Percentiles rank a stretch among this genome's conserved stretches.
Conservation (phyloP, 2,888 invertebrate species). For the Heliconius ismenius region DNA sequence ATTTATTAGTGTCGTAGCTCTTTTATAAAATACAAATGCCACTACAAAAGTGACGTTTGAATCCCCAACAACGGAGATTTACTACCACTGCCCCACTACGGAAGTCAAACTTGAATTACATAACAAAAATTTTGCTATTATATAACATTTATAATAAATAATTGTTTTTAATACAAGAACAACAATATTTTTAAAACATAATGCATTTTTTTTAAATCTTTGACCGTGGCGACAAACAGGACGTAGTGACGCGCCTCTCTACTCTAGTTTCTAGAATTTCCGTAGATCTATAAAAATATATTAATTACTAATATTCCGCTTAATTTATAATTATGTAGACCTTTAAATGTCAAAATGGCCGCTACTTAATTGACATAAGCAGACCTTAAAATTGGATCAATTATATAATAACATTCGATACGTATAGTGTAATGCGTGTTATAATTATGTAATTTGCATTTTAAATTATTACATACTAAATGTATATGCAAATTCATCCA, state of each 20-base stretch:
- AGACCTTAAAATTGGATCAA: slow-evolving; percentile 11
- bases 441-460: slow-evolving; percentile 8
- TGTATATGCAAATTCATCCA: too few species aligned
- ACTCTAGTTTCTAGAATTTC: slow-evolving; percentile 1
- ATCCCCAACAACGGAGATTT: neutral
- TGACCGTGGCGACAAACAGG: neutral
- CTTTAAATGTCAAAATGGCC: slow-evolving; percentile 21
- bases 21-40: neutral
- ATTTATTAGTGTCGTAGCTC: too few species aligned
- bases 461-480: neutral
- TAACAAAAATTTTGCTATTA: neutral
- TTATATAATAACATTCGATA: slow-evolving; percentile 10
- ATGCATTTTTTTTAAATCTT: neutral
- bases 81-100: neutral
- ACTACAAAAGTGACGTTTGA: neutral
- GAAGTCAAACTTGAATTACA: neutral
- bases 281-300: slow-evolving; percentile 9
- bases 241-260: neutral
- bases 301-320: neutral
- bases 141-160: neutral
- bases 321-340: slow-evolving; percentile 8
- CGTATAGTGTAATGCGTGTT: slow-evolving; percentile 5
- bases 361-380: slow-evolving; percentile 1
- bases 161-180: neutral
- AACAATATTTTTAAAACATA: neutral